A percentile compares a stretch with the other conserved stretches of the same genome.
Conservation (phyloP, 2,888 invertebrate genomes). For the Tribolium freemani region DNA sequence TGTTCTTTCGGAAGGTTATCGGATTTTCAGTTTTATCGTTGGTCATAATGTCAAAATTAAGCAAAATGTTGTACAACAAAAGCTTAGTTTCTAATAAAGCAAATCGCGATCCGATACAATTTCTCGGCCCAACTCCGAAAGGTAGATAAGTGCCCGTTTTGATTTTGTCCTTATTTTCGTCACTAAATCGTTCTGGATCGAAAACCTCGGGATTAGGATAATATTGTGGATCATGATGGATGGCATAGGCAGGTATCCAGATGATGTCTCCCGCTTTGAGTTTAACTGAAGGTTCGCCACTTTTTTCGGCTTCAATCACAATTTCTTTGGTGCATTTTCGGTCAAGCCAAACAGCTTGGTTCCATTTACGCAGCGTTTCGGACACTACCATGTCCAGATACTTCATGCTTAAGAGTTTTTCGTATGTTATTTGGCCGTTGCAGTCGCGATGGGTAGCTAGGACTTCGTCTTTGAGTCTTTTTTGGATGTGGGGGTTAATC, state of each 20-base stretch:
- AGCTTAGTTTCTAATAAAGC: slow-evolving; percentile 49
- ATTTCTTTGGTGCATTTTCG: slow-evolving; percentile 70
- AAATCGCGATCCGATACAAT: slow-evolving; percentile 60
- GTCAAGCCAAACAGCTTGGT: slow-evolving; percentile 67
- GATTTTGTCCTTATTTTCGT: slow-evolving; percentile 69
- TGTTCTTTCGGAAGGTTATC: slow-evolving; percentile 28
- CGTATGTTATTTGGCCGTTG: slow-evolving; percentile 55
- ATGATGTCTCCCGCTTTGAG: slow-evolving; percentile 69
- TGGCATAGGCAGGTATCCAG: slow-evolving; percentile 68
- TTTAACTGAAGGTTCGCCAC: slow-evolving; percentile 47
- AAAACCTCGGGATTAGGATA: slow-evolving; percentile 72
- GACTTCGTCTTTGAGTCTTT: slow-evolving; percentile 71
- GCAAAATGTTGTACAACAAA: slow-evolving; percentile 43
- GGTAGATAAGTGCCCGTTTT: slow-evolving; percentile 70
- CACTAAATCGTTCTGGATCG: slow-evolving; percentile 71
- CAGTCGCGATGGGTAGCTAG: slow-evolving; percentile 59
- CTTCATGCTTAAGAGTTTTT: slow-evolving; percentile 53
- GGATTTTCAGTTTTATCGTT: slow-evolving; percentile 49
- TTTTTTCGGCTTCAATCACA: slow-evolving; percentile 64
- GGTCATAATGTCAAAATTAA: slow-evolving; percentile 43
- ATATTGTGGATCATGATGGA: slow-evolving; percentile 72
- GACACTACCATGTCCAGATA: slow-evolving; percentile 57
- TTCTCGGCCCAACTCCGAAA: slow-evolving; percentile 68
- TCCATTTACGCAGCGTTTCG: slow-evolving; percentile 69
- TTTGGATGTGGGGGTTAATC: slow-evolving; percentile 72